phyloP scores from a whole-genome alignment of 2,888 invertebrate species.

The Sminthurinus aureus region DNA sequence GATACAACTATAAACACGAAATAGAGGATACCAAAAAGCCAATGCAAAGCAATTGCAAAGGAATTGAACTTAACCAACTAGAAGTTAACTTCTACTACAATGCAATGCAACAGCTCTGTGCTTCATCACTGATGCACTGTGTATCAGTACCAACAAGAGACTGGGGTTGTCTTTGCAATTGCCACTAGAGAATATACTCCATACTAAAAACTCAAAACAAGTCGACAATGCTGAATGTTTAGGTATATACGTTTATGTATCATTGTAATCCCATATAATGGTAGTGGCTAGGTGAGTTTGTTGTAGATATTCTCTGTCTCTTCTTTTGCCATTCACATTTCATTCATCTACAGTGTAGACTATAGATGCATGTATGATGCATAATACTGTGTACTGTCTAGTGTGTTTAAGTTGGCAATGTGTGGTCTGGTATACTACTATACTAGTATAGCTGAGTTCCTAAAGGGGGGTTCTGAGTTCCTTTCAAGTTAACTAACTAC shows the following conservation, averaged over 20 bases:
- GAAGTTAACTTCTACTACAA: slow-evolving; percentile 29
- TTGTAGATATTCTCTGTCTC: no score
- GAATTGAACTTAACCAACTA: slow-evolving; percentile 10
- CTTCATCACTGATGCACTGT: slow-evolving; percentile 35
- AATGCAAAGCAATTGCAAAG: slow-evolving; percentile 44
- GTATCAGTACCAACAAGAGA: slow-evolving; percentile 43
- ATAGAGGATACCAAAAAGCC: slow-evolving; percentile 7
- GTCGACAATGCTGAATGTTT: slow-evolving; percentile 2
- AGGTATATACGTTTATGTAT: background rate
- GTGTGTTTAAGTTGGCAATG: no score
- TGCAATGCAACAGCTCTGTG: slow-evolving; percentile 35
- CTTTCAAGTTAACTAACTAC: no score
- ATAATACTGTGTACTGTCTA: no score
- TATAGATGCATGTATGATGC: no score
- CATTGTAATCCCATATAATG: no score
- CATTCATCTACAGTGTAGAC: no score
- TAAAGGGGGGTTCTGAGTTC: no score
- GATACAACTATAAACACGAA: no score
- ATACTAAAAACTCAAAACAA: slow-evolving; percentile 1
- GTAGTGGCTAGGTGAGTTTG: no score
- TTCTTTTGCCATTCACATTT: no score
- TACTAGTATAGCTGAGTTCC: no score
- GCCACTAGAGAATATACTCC: slow-evolving; percentile 29
- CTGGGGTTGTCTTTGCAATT: slow-evolving; percentile 37
- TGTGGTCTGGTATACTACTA: background rate